Base-by-base conservation (phyloP, 2,113 vertebrate genomes). In the Turnix velox region DNA sequence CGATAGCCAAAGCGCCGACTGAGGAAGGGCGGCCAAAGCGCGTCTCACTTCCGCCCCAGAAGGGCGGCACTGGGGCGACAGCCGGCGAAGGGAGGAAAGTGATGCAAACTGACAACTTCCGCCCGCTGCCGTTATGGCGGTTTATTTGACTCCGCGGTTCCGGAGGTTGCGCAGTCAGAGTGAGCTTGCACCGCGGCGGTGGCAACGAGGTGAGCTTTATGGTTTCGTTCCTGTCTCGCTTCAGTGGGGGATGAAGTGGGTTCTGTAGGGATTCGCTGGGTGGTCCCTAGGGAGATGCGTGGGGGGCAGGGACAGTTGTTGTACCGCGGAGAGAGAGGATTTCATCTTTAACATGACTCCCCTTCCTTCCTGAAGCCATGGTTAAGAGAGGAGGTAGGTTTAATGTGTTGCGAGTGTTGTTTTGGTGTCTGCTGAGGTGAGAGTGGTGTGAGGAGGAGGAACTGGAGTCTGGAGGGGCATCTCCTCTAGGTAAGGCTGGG, bases 121-220 rank as follows among this genome's bases (percentile, higher is more conserved):
- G 92, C 25, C 45, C 17, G 83, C n/a, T 4, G 31, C 9, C 11
- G 3, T 2, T 0, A 55, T 22, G 82, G 96, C 91, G 78, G 79
- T 28, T 18, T 27, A 30, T 97, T 97, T 96, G 90, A 97, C 87
- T 92, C 78, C 40, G 13, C 40, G 66, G 12, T 97, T 96, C 30
- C 13, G 58, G 12, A 46, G 28, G 33, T 39, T 93, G 12, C 35
- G 37, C 18, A 62, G 84, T 31, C 83, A 24, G 66, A 87, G 75
- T 12, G 71, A 92, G 27, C 10, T 94, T 2, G 54, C 39, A 27
- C 10, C 12, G 7, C 35, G 28, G 45, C 28, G 7, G n/a, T 2
- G 57, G 90, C 8, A 51, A 13, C 74, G 66, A 85, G 94, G 90
- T 82, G 55, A 2, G 90, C n/a, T n/a, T n/a, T n/a, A n/a, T n/a